Percentiles rank a stretch among this genome's conserved stretches.
phyloP scores from a whole-genome alignment of 2,797 vertebrate species.

The Pogonophryne albipinna region DNA sequence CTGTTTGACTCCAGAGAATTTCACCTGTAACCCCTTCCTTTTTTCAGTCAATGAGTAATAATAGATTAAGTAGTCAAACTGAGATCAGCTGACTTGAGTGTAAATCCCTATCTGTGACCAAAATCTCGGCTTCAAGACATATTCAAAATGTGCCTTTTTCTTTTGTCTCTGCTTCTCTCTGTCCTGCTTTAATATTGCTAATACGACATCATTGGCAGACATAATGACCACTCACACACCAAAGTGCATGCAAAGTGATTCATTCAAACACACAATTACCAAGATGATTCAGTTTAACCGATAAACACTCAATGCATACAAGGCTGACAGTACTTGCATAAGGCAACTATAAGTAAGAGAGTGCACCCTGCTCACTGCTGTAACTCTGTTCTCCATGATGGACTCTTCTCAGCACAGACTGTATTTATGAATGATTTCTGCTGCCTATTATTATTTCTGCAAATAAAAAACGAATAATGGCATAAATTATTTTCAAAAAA shows the following conservation, averaged over 20 bases:
- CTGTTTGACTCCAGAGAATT: neutral
- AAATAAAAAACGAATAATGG: constrained; percentile 14
- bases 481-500: constrained; percentile 18
- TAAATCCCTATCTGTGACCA: neutral
- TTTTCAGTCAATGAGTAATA: neutral
- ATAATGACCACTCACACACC: constrained; percentile 36
- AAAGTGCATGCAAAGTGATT: constrained; percentile 40
- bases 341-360: constrained; percentile 10
- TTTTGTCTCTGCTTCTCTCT: neutral
- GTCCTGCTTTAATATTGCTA: constrained; percentile 54
- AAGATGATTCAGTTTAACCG: constrained; percentile 28
- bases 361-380: neutral
- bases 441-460: constrained; percentile 30
- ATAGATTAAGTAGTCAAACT: neutral
- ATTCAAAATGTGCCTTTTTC: neutral
- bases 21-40: neutral
- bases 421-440: constrained; percentile 39
- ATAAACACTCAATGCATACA: neutral
- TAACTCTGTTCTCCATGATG: neutral
- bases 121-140: neutral
- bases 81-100: neutral
- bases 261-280: constrained; percentile 18
- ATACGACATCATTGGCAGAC: constrained; percentile 47
- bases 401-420: constrained; percentile 12
- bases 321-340: constrained; percentile 3